phyloP scores from a whole-genome alignment of 2,888 invertebrate species.

The Laspeyria flexula region DNA sequence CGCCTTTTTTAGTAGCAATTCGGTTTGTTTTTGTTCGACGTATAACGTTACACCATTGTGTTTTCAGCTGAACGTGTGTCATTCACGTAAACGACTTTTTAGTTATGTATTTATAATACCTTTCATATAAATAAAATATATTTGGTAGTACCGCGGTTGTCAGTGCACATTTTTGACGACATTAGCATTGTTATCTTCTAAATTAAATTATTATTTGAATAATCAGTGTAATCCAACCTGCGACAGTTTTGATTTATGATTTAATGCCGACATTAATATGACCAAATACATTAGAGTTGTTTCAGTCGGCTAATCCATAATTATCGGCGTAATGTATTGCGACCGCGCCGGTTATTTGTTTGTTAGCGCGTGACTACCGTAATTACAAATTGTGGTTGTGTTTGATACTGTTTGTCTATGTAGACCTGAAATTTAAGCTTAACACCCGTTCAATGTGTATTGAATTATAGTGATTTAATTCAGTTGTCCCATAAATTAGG shows the following conservation, averaged over 20 bases:
- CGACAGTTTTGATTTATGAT: constrained; percentile 60
- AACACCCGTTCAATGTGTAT: constrained; percentile 13
- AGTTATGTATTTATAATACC: constrained; percentile 51
- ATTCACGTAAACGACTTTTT: constrained; percentile 61
- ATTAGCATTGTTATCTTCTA: constrained; percentile 30
- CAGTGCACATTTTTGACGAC: constrained; percentile 27
- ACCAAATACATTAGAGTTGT: constrained; percentile 62
- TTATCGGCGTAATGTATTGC: constrained; percentile 65
- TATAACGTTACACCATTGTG: constrained; percentile 54
- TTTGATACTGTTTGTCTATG: constrained; percentile 52
- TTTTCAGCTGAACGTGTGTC: constrained; percentile 46
- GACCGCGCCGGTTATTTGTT: constrained; percentile 60
- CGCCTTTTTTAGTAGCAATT: constrained; percentile 53
- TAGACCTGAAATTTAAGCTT: constrained; percentile 21
- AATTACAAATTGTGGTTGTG: constrained; percentile 62
- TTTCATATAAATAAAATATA: constrained; percentile 32
- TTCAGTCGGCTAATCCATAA: constrained; percentile 66
- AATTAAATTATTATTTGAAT: constrained; percentile 37
- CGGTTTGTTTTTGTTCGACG: constrained; percentile 52
- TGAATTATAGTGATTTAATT: no score
- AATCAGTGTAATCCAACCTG: constrained; percentile 47
- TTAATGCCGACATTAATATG: constrained; percentile 59
- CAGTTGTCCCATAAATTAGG: no score
- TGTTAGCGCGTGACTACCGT: constrained; percentile 58
- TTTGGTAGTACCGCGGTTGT: constrained; percentile 16